Evolutionary conservation across 1,140 invertebrate genomes (phyloP), one percentile per base, ranked within the genome.

Genomic region (Platorchestia sp.): DNA sequence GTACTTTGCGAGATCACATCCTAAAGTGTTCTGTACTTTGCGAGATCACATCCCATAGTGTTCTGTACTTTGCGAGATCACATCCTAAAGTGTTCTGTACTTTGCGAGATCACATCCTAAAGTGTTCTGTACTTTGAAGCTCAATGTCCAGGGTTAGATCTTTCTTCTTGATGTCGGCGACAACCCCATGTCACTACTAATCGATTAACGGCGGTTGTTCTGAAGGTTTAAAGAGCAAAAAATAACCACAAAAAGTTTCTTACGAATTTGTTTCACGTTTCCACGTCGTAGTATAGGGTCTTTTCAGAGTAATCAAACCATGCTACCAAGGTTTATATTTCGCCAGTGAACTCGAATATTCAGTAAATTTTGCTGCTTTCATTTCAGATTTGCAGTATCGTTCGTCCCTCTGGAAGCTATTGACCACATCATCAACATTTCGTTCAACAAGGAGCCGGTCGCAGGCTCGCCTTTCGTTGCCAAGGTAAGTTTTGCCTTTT

Each of bases 341-440:
- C 27, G 36, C 14, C 27, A 22, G 27, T 75, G 59, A 75, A 75
- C 36, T 19, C 27, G 27, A 75, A 75, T 1, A 75, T 75, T 10
- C 7, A 75, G 14, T 36, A 10, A 75, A 75, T 75, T 75, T 36
- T 75, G 14, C 91, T 40, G 0, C 91, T 47, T 45, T 44, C 45
- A 47, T 47, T 43, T 40, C 95, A 98, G 98, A 96, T 99, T 99
- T 97, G 99, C 99, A 95, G 99, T 99, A 95, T 99, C 98, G 96
- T 99, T 99, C 97, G 98, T 99, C 95, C 99, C 99, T 47, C 98
- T 99, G 51, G 99, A 99, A 97, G 98, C 98, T 43, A 98, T 98
- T 97, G 99, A 99, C 97, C 99, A 99, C 97, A 98, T 99, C 59
- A 99, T 99, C 96, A 99, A 99, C 97, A 99, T 99, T 36, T 99